Percentiles rank a stretch among this genome's conserved stretches.
These are phyloP conservation scores for Matsumurasca onukii DNA, from an alignment of 1,140 invertebrate genomes.

Conservation along the genomic window DNA sequence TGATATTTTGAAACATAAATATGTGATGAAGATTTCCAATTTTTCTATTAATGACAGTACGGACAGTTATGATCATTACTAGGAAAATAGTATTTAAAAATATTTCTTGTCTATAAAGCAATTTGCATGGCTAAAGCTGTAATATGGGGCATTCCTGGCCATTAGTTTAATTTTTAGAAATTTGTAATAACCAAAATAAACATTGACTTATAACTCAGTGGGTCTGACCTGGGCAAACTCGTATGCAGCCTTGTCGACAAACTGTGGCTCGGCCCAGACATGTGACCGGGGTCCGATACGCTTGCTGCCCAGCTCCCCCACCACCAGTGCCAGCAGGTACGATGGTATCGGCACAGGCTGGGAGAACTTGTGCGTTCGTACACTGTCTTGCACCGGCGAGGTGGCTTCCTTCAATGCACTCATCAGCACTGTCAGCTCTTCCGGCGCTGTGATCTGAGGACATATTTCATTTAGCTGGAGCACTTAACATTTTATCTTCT, in stretches of 20 bases:
- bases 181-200: no score
- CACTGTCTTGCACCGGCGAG: slow-evolving; percentile 45
- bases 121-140: no score
- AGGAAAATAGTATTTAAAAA: no score
- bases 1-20: no score
- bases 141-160: no score
- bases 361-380: slow-evolving; percentile 61
- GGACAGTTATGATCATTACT: no score
- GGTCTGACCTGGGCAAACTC: slow-evolving; percentile 75
- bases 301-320: slow-evolving; percentile 76
- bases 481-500: not conserved
- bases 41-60: no score
- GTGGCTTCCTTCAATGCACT: slow-evolving; percentile 70
- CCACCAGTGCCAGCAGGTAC: slow-evolving; percentile 84
- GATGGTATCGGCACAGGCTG: slow-evolving; percentile 77
- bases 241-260: slow-evolving; percentile 79
- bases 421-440: slow-evolving; percentile 82
- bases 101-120: no score
- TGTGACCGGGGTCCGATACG: slow-evolving; percentile 74
- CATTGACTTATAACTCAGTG: not conserved
- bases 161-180: no score
- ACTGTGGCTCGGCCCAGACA: slow-evolving; percentile 88
- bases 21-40: no score
- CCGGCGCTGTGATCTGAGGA: slow-evolving; percentile 67
- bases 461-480: not conserved